Base-by-base conservation (phyloP, 2,888 invertebrate species). In the Zygothrica quintamaculata region DNA sequence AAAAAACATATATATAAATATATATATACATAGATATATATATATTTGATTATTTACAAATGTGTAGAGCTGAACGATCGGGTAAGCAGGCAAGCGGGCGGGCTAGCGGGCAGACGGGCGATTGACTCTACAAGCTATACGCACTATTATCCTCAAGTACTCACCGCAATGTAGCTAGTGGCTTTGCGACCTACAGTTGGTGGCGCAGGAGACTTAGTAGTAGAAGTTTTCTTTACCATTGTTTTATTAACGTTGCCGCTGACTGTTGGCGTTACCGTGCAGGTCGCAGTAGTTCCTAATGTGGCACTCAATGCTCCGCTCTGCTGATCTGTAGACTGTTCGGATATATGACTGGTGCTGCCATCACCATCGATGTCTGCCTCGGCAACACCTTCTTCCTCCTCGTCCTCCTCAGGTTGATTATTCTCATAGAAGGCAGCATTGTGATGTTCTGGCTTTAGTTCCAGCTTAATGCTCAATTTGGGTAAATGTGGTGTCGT, bases 81-180 rank as follows among this genome's bases (percentile, higher is more conserved):
- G 55, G 55, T 53, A 47, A 46, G 43, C 58, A 34, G 52, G 74
- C 74, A 26, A 22, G 39, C 48, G 34, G 37, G 47, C 60, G 47
- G 51, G 43, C 56, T 29, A 59, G 56, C 61, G 16, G 48, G 56
- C 68, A 43, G 36, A 34, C 46, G 50, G 50, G 44, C 57, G 61
- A 48, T 64, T 78, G 47, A 52, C 50, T 39, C 90, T 91, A 53
- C 39, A 52, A 40, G 58, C 55, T 42, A 50, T 77, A 84, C 84
- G 88, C 84, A 87, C 84, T 87, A 87, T 87, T 86, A 80, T 84
- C 66, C 51, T 56, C 57, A 62, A 71, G 77, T 87, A 86, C 89
- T 84, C 89, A 93, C 94, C 90, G 93, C 93, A 85, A 93, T 93
- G 84, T 93, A 94, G 52, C 93, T 93, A 72, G 93, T 93, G 53